Conservation (phyloP, 1,140 invertebrate genomes). For the Sminthurides bifidus region DNA sequence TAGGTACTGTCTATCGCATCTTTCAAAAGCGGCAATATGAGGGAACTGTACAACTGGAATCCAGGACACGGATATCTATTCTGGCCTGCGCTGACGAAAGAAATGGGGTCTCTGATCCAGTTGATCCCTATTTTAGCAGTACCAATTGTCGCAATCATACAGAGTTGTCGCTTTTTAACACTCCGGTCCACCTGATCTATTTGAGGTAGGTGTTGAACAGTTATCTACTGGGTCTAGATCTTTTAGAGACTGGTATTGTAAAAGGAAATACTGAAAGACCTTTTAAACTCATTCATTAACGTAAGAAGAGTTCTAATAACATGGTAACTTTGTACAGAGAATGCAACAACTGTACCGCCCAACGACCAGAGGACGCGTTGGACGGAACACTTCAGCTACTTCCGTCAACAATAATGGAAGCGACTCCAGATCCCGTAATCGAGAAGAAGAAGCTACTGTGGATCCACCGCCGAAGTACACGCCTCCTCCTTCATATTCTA, state of each 20-base stretch:
- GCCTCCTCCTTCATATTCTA: constrained; percentile 80
- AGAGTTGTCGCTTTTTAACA: constrained; percentile 70
- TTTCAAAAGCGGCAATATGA: constrained; percentile 60
- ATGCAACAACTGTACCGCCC: constrained; percentile 34
- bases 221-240: too few relatives aligned
- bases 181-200: constrained; percentile 67
- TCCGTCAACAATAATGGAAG: constrained; percentile 29
- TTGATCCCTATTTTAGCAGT: constrained; percentile 61
- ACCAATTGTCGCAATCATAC: constrained; percentile 62
- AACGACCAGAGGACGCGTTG: constrained; percentile 19
- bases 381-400: constrained; percentile 29
- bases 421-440: constrained; percentile 14
- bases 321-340: constrained; percentile 27
- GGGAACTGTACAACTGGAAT: constrained; percentile 58
- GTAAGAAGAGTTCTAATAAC: too few relatives aligned
- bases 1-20: constrained; percentile 62
- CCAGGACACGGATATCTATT: constrained; percentile 45
- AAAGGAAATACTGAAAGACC: too few relatives aligned
- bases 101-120: constrained; percentile 63
- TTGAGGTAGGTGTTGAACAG: constrained; percentile 71
- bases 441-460: constrained; percentile 38
- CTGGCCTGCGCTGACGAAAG: constrained; percentile 63
- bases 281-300: too few relatives aligned
- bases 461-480: constrained; percentile 87
- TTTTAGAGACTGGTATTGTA: too few relatives aligned